These are phyloP conservation scores for Eupithecia insigniata DNA, from an alignment of 2,888 invertebrate genomes.

Conservation along the genomic window DNA sequence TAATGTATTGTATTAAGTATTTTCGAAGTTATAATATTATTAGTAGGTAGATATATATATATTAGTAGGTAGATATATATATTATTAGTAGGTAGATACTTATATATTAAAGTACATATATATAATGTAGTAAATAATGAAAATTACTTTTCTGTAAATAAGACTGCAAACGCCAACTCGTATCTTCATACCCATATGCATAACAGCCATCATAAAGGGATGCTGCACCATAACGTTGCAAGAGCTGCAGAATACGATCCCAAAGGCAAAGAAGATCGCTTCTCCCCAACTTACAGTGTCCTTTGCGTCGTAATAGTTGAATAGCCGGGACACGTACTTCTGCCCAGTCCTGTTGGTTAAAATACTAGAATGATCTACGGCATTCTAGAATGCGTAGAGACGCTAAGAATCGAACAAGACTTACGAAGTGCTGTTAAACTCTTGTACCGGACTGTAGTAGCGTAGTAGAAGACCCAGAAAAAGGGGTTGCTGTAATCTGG, in stretches of 20 bases:
- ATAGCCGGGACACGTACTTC: constrained; percentile 84
- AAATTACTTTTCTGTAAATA: constrained; percentile 91
- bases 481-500: constrained; percentile 86
- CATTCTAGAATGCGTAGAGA: background rate
- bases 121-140: too few relatives aligned
- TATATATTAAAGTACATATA: too few relatives aligned
- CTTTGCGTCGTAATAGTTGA: constrained; percentile 83
- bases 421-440: constrained; percentile 61
- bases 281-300: constrained; percentile 82
- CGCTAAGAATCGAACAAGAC: constrained; percentile 37
- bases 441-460: constrained; percentile 79
- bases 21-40: too few relatives aligned
- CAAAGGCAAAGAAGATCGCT: constrained; percentile 87
- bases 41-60: too few relatives aligned
- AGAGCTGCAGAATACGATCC: constrained; percentile 86
- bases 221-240: constrained; percentile 87
- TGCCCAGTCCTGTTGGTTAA: constrained; percentile 53
- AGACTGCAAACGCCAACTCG: constrained; percentile 92
- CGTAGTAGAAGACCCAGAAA: constrained; percentile 85
- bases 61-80: too few relatives aligned
- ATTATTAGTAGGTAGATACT: too few relatives aligned
- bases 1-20: too few relatives aligned
- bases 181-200: constrained; percentile 92
- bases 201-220: constrained; percentile 88
- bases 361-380: background rate